Base-by-base conservation (phyloP, 2,797 vertebrate species). In the Gephyroberyx darwinii region DNA sequence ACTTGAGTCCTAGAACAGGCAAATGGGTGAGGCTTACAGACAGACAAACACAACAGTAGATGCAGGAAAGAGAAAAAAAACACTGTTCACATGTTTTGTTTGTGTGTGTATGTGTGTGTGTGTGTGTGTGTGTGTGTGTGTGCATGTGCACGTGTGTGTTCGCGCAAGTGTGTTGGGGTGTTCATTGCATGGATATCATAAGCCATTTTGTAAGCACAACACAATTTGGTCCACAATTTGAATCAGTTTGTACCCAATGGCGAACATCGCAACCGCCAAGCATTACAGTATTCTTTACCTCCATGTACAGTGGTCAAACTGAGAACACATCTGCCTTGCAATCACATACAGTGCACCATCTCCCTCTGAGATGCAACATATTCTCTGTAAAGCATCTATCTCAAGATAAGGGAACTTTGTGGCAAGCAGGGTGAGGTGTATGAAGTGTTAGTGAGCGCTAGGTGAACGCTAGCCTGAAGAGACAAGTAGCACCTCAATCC, bases 31-130 rank as follows among this genome's bases (percentile, higher is more conserved):
- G 73, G 64, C 54, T 75, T 37, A 57, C 26, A 20, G 31, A 22
- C 47, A 56, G 55, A 45, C 58, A 41, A 51, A 35, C 52, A 47
- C 54, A 53, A 39, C 62, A 41, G 50, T 53, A 41, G 8, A 41
- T 41, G 3, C n/a, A 71, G 65, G 57, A 37, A 76, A 72, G 17
- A 85, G 82, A 80, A 84, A 88, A 88, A 88, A 84, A 86, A 81
- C 81, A 87, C 19, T 53, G 64, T 20, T 68, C 30, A 41, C 39
- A 13, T 41, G 33, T 41, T 41, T 10, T 41, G 39, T 41, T 1
- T 41, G 35, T 41, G 57, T 76, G 37, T 64, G 45, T 70, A 60
- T 48, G 17, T 45, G 30, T 47, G 5, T 31, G 20, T 54, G 22
- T 45, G 59, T 55, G 56, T 50, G 65, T 35, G 17, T 22, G 50